Percentiles rank a stretch among this genome's conserved stretches.
These are phyloP conservation scores for Eulithis testata DNA, from an alignment of 2,888 invertebrate genomes.

Conservation along the genomic window DNA sequence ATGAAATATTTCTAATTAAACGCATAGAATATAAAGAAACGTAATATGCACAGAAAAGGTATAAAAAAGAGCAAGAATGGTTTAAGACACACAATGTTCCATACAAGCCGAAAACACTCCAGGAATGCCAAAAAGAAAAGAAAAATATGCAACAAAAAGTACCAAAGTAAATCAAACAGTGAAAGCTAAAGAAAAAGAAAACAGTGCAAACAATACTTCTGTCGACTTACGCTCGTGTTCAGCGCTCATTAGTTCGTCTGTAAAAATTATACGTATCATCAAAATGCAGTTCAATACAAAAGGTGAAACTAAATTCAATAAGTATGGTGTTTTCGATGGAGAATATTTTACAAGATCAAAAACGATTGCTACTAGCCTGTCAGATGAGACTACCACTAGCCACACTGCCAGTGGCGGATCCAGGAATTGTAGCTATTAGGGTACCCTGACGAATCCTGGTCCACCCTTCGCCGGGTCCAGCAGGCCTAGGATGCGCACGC, in stretches of 20 bases:
- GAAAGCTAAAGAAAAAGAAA: constrained; percentile 12
- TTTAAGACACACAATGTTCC: not conserved
- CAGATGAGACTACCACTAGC: too few relatives aligned
- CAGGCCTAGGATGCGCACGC: too few relatives aligned
- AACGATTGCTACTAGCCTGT: too few relatives aligned
- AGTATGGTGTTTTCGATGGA: too few relatives aligned
- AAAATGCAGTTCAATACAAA: constrained; percentile 4
- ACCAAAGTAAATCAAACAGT: constrained; percentile 8
- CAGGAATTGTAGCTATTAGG: too few relatives aligned
- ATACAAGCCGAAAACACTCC: not conserved
- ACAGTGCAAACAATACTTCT: constrained; percentile 20
- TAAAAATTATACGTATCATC: constrained; percentile 60
- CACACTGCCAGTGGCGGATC: too few relatives aligned
- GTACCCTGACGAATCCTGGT: too few relatives aligned
- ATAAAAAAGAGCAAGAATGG: too few relatives aligned
- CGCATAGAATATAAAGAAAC: not conserved
- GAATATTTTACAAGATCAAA: too few relatives aligned
- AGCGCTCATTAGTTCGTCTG: constrained; percentile 75
- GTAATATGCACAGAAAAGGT: too few relatives aligned
- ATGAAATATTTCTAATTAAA: not conserved
- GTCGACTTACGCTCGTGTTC: constrained; percentile 75
- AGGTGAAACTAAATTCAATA: constrained; percentile 2
- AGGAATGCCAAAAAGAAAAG: not conserved
- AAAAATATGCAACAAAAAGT: constrained; percentile 7
- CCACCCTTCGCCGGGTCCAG: too few relatives aligned